Conservation (phyloP, 2,797 vertebrate species). For the Echeneis naucrates region DNA sequence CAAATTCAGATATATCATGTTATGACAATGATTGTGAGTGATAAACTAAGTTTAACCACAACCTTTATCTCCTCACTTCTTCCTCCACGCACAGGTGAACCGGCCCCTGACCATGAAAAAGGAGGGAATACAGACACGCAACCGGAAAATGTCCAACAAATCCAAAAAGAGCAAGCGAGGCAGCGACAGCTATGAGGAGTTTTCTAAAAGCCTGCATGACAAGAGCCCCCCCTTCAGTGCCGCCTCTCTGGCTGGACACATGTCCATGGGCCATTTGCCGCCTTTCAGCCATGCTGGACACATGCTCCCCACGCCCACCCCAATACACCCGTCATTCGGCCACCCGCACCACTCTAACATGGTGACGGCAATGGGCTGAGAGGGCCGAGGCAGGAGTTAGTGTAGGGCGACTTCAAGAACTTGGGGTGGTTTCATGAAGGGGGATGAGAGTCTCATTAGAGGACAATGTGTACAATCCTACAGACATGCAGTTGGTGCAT, state of each 20-base stretch:
- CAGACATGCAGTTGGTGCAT: slow-evolving; percentile 52
- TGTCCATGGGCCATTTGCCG: slow-evolving; percentile 92
- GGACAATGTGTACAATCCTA: slow-evolving; percentile 60
- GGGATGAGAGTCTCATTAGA: slow-evolving; percentile 47
- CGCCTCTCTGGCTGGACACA: slow-evolving; percentile 89
- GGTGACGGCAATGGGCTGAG: slow-evolving; percentile 97
- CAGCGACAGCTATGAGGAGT: slow-evolving; percentile 92
- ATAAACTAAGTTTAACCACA: neutral
- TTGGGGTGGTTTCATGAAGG: slow-evolving; percentile 35
- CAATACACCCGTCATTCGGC: slow-evolving; percentile 94
- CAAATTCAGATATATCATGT: neutral
- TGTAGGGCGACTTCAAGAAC: slow-evolving; percentile 17
- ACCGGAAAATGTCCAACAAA: slow-evolving; percentile 99
- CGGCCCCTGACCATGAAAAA: slow-evolving; percentile 99
- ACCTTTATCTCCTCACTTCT: slow-evolving; percentile 19
- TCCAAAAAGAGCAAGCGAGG: slow-evolving; percentile 94
- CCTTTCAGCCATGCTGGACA: slow-evolving; percentile 95
- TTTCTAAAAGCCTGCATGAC: slow-evolving; percentile 93
- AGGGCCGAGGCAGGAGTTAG: neutral
- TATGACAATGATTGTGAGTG: neutral
- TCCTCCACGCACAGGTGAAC: slow-evolving; percentile 89
- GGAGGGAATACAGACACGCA: slow-evolving; percentile 98
- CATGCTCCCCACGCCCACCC: slow-evolving; percentile 94
- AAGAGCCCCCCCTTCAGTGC: slow-evolving; percentile 92
- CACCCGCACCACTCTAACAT: slow-evolving; percentile 95